Evolutionary conservation across 2,888 invertebrate species (phyloP).

Genomic region (Pristionchus exspectatus): DNA sequence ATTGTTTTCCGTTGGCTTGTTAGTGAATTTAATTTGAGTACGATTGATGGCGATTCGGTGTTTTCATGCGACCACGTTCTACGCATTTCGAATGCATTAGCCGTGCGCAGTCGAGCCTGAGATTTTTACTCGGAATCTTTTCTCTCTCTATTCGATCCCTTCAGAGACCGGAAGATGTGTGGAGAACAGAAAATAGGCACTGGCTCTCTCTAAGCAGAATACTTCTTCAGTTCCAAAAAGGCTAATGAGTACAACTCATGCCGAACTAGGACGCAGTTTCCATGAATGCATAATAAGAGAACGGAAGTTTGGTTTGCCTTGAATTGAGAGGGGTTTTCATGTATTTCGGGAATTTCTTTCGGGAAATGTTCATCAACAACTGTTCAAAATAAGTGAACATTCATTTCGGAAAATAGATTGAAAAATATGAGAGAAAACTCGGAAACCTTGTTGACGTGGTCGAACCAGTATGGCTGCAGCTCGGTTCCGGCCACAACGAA

Average conservation of each 20-base stretch:
- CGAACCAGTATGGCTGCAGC: slow-evolving; percentile 39
- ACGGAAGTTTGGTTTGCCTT: not conserved
- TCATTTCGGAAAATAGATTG: not conserved
- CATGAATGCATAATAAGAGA: slow-evolving; percentile 16
- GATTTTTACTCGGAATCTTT: slow-evolving; percentile 29
- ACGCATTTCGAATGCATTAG: slow-evolving; percentile 39
- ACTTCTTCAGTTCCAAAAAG: slow-evolving; percentile 13
- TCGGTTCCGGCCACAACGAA: slow-evolving; percentile 11
- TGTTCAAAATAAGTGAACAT: not conserved
- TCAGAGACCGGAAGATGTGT: slow-evolving; percentile 39
- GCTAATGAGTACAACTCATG: not conserved
- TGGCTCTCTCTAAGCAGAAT: not conserved
- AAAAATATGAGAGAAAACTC: not conserved
- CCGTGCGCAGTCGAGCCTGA: slow-evolving; percentile 29
- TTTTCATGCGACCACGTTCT: not conserved
- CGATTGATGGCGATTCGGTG: not conserved
- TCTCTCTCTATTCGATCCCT: not conserved
- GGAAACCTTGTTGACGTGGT: slow-evolving; percentile 15
- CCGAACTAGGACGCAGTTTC: not conserved
- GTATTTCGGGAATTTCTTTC: not conserved
- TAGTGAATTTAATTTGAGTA: not conserved
- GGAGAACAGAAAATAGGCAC: slow-evolving; percentile 23
- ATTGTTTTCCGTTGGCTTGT: not conserved
- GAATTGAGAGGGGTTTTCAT: not conserved
- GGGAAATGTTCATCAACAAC: not conserved